A percentile compares a stretch with the other conserved stretches of the same genome.
These are phyloP conservation scores for Gymnopithys bicolor DNA, from an alignment of 2,797 vertebrate species.

Conservation along the genomic window DNA sequence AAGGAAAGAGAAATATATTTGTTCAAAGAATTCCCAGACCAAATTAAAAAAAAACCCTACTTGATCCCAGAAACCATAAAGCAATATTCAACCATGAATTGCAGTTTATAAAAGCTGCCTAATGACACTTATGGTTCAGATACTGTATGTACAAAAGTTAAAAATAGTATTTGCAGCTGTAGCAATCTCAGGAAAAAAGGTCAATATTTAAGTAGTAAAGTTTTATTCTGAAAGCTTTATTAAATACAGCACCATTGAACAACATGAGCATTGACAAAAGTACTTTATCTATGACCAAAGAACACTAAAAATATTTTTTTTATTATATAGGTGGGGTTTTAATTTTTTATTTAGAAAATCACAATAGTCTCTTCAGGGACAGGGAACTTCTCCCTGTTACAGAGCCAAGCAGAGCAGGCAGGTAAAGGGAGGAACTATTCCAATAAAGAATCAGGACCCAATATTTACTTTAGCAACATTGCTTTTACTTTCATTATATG, in stretches of 20 bases:
- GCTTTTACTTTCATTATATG: background rate
- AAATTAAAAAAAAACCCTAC: background rate
- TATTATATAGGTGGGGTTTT: background rate
- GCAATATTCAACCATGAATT: background rate
- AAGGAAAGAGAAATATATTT: background rate
- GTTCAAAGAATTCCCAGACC: background rate
- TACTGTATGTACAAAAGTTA: background rate
- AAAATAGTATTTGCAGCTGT: background rate
- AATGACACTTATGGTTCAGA: background rate
- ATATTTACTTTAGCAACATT: background rate
- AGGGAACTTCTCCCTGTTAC: background rate
- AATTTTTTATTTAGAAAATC: background rate
- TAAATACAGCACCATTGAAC: background rate
- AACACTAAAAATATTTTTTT: background rate
- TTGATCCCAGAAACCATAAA: background rate
- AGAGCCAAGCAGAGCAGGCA: background rate
- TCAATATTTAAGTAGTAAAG: background rate
- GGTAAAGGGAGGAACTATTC: background rate
- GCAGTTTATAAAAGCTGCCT: background rate
- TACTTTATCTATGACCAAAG: background rate
- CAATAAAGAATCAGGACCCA: background rate
- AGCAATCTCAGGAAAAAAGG: background rate
- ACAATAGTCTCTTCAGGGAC: background rate
- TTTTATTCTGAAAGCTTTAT: background rate
- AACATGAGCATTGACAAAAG: background rate